These are phyloP conservation scores for Diplodus sargus DNA, from an alignment of 2,797 vertebrate species.

Conservation along the genomic window DNA sequence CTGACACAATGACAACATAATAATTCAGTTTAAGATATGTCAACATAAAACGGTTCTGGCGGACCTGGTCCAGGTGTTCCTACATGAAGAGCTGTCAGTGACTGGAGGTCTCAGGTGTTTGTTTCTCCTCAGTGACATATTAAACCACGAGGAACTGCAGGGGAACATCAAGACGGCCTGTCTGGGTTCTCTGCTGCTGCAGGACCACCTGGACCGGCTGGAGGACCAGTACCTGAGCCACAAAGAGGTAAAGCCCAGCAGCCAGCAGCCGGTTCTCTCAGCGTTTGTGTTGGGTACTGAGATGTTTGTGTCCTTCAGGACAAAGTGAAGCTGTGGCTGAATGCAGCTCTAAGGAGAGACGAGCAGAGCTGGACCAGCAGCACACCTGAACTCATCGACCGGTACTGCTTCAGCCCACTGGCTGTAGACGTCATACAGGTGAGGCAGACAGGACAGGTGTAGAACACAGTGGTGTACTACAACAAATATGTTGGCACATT, in stretches of 20 bases:
- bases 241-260: conserved; percentile 55
- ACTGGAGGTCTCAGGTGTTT: not conserved
- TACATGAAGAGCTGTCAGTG: too few relatives aligned
- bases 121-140: conserved; percentile 85
- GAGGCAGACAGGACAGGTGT: not conserved
- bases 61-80: too few relatives aligned
- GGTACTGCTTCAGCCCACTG: conserved; percentile 87
- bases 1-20: too few relatives aligned
- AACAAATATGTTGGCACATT: too few relatives aligned
- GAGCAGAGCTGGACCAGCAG: conserved; percentile 82
- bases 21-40: too few relatives aligned
- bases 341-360: conserved; percentile 84
- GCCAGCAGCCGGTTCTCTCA: not conserved
- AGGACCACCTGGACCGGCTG: conserved; percentile 14
- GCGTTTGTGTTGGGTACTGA: not conserved
- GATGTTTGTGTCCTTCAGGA: conserved; percentile 64
- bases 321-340: conserved; percentile 78
- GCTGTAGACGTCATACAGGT: conserved; percentile 91
- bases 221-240: conserved; percentile 65
- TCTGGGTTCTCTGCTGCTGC: conserved; percentile 76
- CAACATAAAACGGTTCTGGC: too few relatives aligned
- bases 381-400: conserved; percentile 83
- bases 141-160: conserved; percentile 83
- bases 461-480: too few relatives aligned
- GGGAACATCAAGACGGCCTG: conserved; percentile 77